These are phyloP conservation scores for Iguana delicatissima DNA, from an alignment of 2,797 vertebrate species.

Conservation along the genomic window DNA sequence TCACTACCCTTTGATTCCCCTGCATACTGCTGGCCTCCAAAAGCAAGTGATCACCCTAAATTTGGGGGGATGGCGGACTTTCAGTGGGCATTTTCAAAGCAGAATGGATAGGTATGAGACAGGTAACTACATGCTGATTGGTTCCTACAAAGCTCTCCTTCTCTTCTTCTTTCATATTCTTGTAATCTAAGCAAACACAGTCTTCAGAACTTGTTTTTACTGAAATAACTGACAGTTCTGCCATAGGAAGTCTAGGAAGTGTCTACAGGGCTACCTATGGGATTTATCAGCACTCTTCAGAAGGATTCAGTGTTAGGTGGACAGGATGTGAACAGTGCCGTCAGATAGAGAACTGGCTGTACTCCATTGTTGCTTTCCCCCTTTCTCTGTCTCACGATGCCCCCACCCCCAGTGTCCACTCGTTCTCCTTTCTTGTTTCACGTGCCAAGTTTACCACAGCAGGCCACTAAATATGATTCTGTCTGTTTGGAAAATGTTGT, in stretches of 20 bases:
- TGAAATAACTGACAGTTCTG: not conserved
- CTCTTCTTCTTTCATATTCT: not conserved
- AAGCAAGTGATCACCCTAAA: not conserved
- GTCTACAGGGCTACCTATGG: not conserved
- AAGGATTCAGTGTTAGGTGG: too few relatives aligned
- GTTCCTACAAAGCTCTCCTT: not conserved
- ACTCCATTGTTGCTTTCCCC: too few relatives aligned
- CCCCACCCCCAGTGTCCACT: not conserved
- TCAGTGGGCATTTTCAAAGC: not conserved
- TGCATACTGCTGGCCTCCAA: not conserved
- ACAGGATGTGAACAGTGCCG: too few relatives aligned
- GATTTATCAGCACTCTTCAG: not conserved
- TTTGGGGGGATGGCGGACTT: not conserved
- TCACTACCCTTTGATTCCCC: not conserved
- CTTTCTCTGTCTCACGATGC: too few relatives aligned
- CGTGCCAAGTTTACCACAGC: not conserved
- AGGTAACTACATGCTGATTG: too few relatives aligned
- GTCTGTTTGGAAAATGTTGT: not conserved
- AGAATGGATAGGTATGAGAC: not conserved
- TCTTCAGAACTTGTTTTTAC: not conserved
- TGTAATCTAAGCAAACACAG: not conserved
- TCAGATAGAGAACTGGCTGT: not conserved
- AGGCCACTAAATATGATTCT: constrained; percentile 18
- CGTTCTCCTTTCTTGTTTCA: not conserved
- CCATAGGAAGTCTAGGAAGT: not conserved